phyloP scores from a whole-genome alignment of 30 jellyfish, hydroid and myxozoan species.

The Clytia hemisphaerica region DNA sequence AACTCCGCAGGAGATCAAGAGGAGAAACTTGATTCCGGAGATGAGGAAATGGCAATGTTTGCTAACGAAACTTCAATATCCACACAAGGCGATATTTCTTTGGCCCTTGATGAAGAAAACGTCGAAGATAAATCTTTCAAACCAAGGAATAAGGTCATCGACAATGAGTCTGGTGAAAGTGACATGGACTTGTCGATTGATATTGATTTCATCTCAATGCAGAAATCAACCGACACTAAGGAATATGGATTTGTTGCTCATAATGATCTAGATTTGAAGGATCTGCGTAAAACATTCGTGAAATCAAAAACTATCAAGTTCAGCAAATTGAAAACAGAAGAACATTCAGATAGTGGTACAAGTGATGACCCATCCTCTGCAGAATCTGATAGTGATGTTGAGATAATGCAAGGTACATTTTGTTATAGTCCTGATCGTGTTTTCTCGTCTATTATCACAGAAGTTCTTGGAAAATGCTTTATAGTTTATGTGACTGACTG shows the following conservation, averaged over 20 bases:
- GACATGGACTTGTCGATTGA: conserved; percentile 5
- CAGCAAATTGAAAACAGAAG: conserved; percentile 7
- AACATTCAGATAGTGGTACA: background rate
- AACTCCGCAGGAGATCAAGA: no score
- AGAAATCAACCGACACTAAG: background rate
- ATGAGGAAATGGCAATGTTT: background rate
- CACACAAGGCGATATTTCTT: conserved; percentile 15
- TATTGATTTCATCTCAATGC: conserved; percentile 8
- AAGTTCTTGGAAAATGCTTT: no score
- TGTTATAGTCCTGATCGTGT: no score
- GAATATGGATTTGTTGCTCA: background rate
- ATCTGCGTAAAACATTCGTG: background rate
- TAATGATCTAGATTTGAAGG: conserved; percentile 18
- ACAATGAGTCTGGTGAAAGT: no score
- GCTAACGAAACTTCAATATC: background rate
- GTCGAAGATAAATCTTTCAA: background rate
- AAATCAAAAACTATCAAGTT: background rate
- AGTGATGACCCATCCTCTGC: background rate
- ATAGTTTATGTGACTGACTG: no score
- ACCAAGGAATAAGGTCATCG: no score
- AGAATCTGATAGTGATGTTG: no score
- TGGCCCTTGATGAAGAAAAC: background rate
- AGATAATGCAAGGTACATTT: no score
- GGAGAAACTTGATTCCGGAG: background rate
- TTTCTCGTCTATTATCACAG: no score